These are phyloP conservation scores for Calonectris borealis DNA, from an alignment of 2,113 vertebrate genomes.

Conservation along the genomic window DNA sequence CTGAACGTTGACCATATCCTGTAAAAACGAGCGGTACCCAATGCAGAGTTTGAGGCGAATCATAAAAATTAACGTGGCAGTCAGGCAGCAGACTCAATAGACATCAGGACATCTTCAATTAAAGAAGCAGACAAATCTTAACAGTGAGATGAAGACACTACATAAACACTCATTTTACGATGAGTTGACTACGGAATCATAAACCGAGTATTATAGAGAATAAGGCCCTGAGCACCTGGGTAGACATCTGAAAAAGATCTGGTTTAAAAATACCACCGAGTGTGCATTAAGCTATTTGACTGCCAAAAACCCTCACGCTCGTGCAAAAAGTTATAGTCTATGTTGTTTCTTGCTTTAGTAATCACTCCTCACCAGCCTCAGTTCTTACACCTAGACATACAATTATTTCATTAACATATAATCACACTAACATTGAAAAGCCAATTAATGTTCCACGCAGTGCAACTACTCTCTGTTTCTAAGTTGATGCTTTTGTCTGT, in stretches of 20 bases:
- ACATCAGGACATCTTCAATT: background rate
- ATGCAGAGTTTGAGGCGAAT: background rate
- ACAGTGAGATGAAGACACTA: background rate
- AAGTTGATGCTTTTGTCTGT: background rate
- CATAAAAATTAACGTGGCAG: background rate
- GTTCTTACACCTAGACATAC: background rate
- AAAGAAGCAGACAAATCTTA: background rate
- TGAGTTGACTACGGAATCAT: rapidly evolving
- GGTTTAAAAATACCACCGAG: background rate
- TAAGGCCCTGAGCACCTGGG: background rate
- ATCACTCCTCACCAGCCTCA: background rate
- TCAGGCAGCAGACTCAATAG: background rate
- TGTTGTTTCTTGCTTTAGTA: background rate
- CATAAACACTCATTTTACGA: rapidly evolving
- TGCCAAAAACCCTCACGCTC: background rate
- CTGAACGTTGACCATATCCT: background rate
- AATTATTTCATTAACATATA: background rate
- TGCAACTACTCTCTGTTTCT: background rate
- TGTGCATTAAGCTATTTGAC: background rate
- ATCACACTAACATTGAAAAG: background rate
- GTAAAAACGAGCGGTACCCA: background rate
- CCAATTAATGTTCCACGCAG: background rate
- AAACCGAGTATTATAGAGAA: background rate
- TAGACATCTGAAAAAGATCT: background rate
- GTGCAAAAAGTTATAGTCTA: background rate